Evolutionary conservation across 2,797 vertebrate species (phyloP).

Genomic region (Tiaroga cobitis): DNA sequence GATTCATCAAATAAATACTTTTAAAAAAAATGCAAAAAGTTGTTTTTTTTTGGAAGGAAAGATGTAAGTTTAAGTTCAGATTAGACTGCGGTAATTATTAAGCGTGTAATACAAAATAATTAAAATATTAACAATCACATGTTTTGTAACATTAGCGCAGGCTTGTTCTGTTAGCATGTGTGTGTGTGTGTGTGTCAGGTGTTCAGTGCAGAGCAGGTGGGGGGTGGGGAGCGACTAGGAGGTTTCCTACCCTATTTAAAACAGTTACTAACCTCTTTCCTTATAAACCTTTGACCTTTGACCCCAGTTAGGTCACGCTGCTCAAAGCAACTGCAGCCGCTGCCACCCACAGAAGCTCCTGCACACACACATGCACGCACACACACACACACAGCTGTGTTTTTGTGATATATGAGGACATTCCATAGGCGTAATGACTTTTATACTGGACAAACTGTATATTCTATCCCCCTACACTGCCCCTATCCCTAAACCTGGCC

Average conservation of each 20-base stretch:
- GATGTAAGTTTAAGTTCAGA: background rate
- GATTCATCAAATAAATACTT: too few relatives aligned
- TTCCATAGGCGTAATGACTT: too few relatives aligned
- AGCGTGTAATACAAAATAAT: too few relatives aligned
- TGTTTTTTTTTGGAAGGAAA: too few relatives aligned
- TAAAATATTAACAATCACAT: background rate
- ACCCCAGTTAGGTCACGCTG: constrained; percentile 63
- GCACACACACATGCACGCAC: too few relatives aligned
- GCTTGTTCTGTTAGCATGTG: background rate
- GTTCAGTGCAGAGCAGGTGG: constrained; percentile 62
- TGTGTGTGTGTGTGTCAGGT: constrained; percentile 43
- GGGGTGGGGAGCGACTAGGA: constrained; percentile 55
- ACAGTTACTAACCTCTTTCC: constrained; percentile 69
- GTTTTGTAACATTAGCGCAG: background rate
- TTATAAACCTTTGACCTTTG: constrained; percentile 73
- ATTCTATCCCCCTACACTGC: too few relatives aligned
- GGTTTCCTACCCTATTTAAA: constrained; percentile 70
- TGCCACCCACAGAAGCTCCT: constrained; percentile 57
- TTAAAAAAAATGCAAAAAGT: too few relatives aligned
- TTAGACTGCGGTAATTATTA: background rate
- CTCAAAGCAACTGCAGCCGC: constrained; percentile 67
- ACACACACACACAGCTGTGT: too few relatives aligned
- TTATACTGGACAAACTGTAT: too few relatives aligned
- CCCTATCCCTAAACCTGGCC: too few relatives aligned
- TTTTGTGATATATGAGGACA: too few relatives aligned